Percentiles rank a stretch among this genome's conserved stretches.
These are phyloP conservation scores for Drosophila mauritiana DNA, from an alignment of 1,140 invertebrate genomes.

Conservation along the genomic window DNA sequence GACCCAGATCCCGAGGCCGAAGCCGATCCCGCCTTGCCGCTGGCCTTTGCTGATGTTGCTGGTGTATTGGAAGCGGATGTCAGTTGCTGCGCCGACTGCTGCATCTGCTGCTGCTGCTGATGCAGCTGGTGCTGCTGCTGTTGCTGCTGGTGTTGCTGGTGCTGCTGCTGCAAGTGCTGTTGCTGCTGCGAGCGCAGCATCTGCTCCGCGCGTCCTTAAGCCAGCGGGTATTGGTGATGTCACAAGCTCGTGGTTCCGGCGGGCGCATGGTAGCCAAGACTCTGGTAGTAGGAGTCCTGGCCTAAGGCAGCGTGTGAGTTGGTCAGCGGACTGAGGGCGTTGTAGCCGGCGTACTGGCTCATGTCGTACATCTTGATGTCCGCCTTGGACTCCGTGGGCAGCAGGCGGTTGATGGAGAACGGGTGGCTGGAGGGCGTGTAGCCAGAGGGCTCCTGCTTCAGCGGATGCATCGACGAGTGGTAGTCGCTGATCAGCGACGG, in stretches of 20 bases:
- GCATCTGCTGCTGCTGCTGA: slow-evolving; percentile 65
- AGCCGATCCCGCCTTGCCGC: slow-evolving; percentile 64
- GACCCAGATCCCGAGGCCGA: slow-evolving; percentile 28
- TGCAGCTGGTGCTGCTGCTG: slow-evolving; percentile 51
- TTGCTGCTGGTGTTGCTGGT: slow-evolving; percentile 67
- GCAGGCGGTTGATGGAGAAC: slow-evolving; percentile 96
- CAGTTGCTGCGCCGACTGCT: slow-evolving; percentile 75
- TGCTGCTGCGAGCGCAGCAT: slow-evolving; percentile 81
- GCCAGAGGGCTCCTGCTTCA: slow-evolving; percentile 91
- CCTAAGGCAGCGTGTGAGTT: slow-evolving; percentile 87
- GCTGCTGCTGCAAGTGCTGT: slow-evolving; percentile 69
- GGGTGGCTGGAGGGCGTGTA: slow-evolving; percentile 93
- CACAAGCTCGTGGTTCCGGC: slow-evolving; percentile 89
- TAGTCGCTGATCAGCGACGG: slow-evolving; percentile 86
- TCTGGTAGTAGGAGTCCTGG: slow-evolving; percentile 93
- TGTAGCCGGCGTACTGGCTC: slow-evolving; percentile 89
- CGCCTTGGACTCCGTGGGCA: slow-evolving; percentile 93
- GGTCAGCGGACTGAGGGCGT: slow-evolving; percentile 87
- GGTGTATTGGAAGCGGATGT: slow-evolving; percentile 70
- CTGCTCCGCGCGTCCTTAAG: slow-evolving; percentile 86
- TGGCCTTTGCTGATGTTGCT: slow-evolving; percentile 55
- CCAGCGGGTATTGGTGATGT: slow-evolving; percentile 90
- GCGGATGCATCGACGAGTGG: slow-evolving; percentile 88
- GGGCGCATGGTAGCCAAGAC: slow-evolving; percentile 90
- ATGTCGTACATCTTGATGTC: slow-evolving; percentile 93